Evolutionary conservation across 2,888 invertebrate species (phyloP).

Genomic region (Limnephilus auricula): DNA sequence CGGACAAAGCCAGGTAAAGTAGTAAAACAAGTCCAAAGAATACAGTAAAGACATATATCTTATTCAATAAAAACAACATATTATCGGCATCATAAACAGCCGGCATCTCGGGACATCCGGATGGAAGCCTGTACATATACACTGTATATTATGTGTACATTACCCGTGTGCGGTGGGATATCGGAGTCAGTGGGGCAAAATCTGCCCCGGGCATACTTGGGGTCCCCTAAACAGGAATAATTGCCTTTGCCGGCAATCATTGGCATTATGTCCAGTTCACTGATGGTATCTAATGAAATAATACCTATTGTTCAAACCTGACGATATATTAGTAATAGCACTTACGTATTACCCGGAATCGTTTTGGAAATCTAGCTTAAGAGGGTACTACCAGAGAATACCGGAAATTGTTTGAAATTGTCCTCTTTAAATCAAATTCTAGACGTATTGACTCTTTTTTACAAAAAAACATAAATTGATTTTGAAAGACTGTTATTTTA

Average conservation of each 20-base stretch:
- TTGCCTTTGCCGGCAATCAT: background rate
- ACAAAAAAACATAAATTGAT: too few relatives aligned
- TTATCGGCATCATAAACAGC: conserved; percentile 17
- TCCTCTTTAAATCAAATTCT: too few relatives aligned
- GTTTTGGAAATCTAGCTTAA: background rate
- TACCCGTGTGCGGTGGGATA: background rate
- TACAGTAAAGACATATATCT: background rate
- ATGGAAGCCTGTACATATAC: background rate
- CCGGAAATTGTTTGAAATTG: too few relatives aligned
- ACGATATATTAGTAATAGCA: background rate
- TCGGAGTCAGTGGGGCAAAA: conserved; percentile 38
- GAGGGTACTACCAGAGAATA: too few relatives aligned
- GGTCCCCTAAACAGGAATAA: background rate
- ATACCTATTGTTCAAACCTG: background rate
- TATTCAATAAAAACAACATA: background rate
- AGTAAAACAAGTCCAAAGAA: background rate
- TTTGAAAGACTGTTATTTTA: too few relatives aligned
- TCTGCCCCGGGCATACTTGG: background rate
- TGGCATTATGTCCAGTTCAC: background rate
- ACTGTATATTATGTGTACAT: background rate
- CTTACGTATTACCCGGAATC: background rate
- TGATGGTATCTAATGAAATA: background rate
- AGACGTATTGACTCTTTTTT: too few relatives aligned
- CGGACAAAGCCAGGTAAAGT: background rate
- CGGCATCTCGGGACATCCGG: conserved; percentile 35